Conservation (phyloP, 2,888 invertebrate species). For the Drosophila prostipennis region DNA sequence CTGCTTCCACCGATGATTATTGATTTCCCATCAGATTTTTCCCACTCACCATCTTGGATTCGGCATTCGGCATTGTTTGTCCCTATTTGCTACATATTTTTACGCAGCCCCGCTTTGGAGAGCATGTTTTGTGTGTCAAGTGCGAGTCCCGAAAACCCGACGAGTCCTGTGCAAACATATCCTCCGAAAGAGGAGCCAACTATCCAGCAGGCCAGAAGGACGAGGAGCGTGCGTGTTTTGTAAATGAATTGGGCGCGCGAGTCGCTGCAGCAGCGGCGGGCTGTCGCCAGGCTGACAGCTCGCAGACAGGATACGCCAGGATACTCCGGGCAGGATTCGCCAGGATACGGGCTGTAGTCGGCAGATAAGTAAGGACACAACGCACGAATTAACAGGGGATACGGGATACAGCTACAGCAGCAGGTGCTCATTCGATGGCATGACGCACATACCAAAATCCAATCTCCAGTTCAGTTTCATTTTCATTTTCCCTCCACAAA, state of each 20-base stretch:
- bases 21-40: conserved; percentile 48
- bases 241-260: conserved; percentile 49
- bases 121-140: conserved; percentile 68
- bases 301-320: conserved; percentile 36
- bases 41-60: conserved; percentile 15
- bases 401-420: conserved; percentile 46
- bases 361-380: conserved; percentile 55
- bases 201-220: conserved; percentile 9
- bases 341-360: conserved; percentile 47
- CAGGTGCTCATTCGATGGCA: conserved; percentile 68
- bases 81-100: conserved; percentile 56
- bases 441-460: conserved; percentile 66
- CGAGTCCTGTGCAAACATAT: conserved; percentile 61
- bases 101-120: conserved; percentile 34
- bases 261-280: conserved; percentile 50
- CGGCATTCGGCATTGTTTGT: conserved; percentile 20
- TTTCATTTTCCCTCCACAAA: conserved; percentile 20
- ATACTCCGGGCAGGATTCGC: conserved; percentile 21
- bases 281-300: conserved; percentile 63
- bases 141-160: conserved; percentile 40
- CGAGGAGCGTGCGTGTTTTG: conserved; percentile 53
- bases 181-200: conserved; percentile 23
- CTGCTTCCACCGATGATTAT: conserved; percentile 24
- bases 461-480: conserved; percentile 16
- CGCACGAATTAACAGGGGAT: conserved; percentile 72